Conservation (phyloP, 1,140 invertebrate genomes). For the Orius laevigatus region DNA sequence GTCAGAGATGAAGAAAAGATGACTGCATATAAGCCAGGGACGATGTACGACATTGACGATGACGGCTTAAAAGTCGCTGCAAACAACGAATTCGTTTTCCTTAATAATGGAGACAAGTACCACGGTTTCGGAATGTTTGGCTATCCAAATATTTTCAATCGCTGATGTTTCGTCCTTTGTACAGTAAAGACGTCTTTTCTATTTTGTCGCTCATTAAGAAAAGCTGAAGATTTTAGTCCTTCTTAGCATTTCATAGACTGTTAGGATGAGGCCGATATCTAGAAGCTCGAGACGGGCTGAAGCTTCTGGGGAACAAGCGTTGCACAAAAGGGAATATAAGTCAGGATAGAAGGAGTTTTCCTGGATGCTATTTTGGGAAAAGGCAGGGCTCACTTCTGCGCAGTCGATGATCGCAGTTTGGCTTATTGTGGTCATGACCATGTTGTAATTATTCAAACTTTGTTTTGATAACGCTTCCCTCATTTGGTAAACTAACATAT, state of each 20-base stretch:
- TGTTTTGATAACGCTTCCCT: conserved; percentile 43
- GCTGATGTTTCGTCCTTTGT: too few species aligned
- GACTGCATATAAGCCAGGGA: too few species aligned
- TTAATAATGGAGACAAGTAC: too few species aligned
- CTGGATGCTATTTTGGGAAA: conserved; percentile 34
- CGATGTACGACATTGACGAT: too few species aligned
- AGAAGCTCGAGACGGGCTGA: conserved; percentile 13
- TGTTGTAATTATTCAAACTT: conserved; percentile 33
- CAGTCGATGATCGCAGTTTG: conserved; percentile 43
- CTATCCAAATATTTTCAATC: too few species aligned
- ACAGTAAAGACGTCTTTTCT: too few species aligned
- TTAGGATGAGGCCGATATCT: conserved; percentile 14
- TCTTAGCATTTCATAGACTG: conserved; percentile 15
- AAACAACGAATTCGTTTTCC: too few species aligned
- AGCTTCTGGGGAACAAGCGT: conserved; percentile 16
- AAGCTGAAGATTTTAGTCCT: conserved; percentile 19
- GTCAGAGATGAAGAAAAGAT: too few species aligned
- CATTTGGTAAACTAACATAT: conserved; percentile 55
- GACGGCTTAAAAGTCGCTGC: too few species aligned
- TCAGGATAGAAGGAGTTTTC: conserved; percentile 45
- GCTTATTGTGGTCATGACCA: conserved; percentile 42
- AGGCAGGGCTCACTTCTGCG: conserved; percentile 50
- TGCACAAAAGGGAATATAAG: conserved; percentile 38
- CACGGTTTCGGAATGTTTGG: too few species aligned
- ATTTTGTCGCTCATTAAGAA: conserved; percentile 14